Percentiles rank a stretch among this genome's conserved stretches.
Conservation (phyloP, 2,888 invertebrate genomes). For the Athetis lepigone region DNA sequence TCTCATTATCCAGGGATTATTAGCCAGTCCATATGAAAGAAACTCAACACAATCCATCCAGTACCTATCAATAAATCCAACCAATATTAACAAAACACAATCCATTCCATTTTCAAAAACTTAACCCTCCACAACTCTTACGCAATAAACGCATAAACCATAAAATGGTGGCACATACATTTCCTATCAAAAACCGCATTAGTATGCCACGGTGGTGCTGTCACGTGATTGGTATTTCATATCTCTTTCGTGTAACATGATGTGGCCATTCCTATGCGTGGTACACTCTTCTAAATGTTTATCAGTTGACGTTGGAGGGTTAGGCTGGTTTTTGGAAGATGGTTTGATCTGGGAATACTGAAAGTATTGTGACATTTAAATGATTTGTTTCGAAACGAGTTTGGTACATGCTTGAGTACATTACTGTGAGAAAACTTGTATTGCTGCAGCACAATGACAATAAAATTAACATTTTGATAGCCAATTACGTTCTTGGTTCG, state of each 20-base stretch:
- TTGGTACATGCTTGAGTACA: too few relatives aligned
- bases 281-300: slow-evolving; percentile 56
- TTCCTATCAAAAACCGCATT: slow-evolving; percentile 53
- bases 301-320: slow-evolving; percentile 43
- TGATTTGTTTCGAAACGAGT: not conserved
- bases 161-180: slow-evolving; percentile 55
- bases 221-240: slow-evolving; percentile 67
- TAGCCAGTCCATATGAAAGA: too few relatives aligned
- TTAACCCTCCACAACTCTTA: slow-evolving; percentile 13
- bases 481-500: too few relatives aligned
- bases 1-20: too few relatives aligned
- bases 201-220: slow-evolving; percentile 54
- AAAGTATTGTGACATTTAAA: not conserved
- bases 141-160: slow-evolving; percentile 40
- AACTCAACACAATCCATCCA: too few relatives aligned
- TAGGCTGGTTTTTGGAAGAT: slow-evolving; percentile 37
- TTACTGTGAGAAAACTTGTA: too few relatives aligned
- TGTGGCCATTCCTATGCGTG: slow-evolving; percentile 58
- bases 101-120: slow-evolving; percentile 1
- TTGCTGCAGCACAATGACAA: too few relatives aligned
- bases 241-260: slow-evolving; percentile 53
- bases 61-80: not conserved
- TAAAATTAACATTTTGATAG: too few relatives aligned
- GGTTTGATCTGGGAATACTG: slow-evolving; percentile 12
- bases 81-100: not conserved